Conservation (phyloP, 2,797 vertebrate genomes). For the Botia almorhae region DNA sequence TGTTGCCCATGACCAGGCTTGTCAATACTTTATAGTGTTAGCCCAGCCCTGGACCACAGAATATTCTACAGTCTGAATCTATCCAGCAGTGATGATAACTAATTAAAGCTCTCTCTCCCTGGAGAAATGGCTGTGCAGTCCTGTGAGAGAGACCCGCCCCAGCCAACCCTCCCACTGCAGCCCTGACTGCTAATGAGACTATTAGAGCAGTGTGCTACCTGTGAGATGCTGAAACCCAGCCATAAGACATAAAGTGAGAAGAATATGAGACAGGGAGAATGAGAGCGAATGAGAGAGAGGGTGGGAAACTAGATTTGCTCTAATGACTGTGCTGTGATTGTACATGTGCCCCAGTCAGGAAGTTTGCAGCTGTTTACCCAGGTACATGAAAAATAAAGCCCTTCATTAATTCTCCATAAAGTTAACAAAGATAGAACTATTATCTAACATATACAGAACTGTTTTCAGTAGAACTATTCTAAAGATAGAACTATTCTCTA, state of each 20-base stretch:
- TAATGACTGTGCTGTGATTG: slow-evolving; percentile 10
- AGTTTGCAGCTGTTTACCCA: background rate
- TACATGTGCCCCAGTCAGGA: background rate
- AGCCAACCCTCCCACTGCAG: slow-evolving; percentile 15
- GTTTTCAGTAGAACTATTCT: too few relatives aligned
- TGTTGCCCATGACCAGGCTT: slow-evolving; percentile 27
- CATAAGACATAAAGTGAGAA: background rate
- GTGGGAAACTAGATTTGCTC: background rate
- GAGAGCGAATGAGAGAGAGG: background rate
- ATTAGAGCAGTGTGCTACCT: slow-evolving; percentile 8
- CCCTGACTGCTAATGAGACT: slow-evolving; percentile 27
- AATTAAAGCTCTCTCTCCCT: slow-evolving; percentile 20
- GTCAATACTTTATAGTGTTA: slow-evolving; percentile 10
- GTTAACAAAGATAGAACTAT: too few relatives aligned
- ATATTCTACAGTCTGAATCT: slow-evolving; percentile 18
- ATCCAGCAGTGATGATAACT: background rate
- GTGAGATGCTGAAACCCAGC: slow-evolving; percentile 9
- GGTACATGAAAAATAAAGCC: background rate
- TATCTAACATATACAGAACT: too few relatives aligned
- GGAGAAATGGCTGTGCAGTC: slow-evolving; percentile 9
- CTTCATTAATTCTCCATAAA: background rate
- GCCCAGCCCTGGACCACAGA: slow-evolving; percentile 11
- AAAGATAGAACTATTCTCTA: too few relatives aligned
- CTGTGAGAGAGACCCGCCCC: slow-evolving; percentile 31
- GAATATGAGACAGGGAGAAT: background rate